Base-by-base conservation (phyloP, 2,797 vertebrate species). In the Pseudochaenichthys georgianus region DNA sequence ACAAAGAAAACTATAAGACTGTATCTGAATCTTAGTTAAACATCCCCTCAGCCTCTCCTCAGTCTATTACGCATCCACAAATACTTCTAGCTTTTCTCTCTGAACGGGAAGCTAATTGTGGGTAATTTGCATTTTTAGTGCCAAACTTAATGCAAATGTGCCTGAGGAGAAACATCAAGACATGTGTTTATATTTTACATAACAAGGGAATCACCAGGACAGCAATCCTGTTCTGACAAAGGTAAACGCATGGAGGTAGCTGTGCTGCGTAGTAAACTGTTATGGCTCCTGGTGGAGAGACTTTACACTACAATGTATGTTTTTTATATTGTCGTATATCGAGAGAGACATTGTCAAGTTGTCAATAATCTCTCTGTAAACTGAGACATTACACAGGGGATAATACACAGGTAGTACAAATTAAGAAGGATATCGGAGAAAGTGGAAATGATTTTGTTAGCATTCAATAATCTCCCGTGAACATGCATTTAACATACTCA, bases 81-180 rank as follows among this genome's bases (percentile, higher is more conserved):
- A 78, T 28, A 48, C 50, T 58, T 58, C 43, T 10, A 2, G 38
- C 31, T 73, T 57, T 17, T 61, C 45, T 59, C 34, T 64, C 41
- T 34, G 59, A 83, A 28, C 0, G 3, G 55, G 47, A 48, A 45
- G 52, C 57, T 82, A 79, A 77, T 82, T 79, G 45, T 59, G n/a
- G n/a, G 16, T 58, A 13, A 82, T 87, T 90, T 83, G 55, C 82
- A 84, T 91, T 80, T 76, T 78, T 42, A 77, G 43, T 72, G 45
- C 31, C 11, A 38, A 19, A 51, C n/a, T 62, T 42, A 12, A 83
- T 72, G 70, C 50, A 65, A 67, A 86, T 80, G 69, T 74, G 48
- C 77, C 68, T 70, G 65, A 45, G 63, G 78, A 75, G 71, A 54
- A 57, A 81, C 78, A 73, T 77, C 31, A 62, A 70, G 34, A 67